These are phyloP conservation scores for Drosophila algonquin DNA, from an alignment of 2,888 invertebrate genomes.

Conservation along the genomic window DNA sequence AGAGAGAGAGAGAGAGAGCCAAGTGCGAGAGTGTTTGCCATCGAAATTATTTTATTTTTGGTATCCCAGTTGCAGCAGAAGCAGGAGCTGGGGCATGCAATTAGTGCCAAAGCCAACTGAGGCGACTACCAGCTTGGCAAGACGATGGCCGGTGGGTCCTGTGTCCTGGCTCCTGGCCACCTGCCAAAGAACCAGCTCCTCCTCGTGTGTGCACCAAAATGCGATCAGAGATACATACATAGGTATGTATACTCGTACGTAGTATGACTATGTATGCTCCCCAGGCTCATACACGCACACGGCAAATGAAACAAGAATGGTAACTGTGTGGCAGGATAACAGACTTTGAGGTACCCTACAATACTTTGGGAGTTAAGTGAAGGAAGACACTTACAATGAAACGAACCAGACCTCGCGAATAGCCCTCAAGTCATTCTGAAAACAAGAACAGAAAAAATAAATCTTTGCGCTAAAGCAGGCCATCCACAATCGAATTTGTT, in stretches of 20 bases:
- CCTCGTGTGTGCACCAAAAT: constrained; percentile 24
- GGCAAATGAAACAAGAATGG: constrained; percentile 32
- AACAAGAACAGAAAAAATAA: no score
- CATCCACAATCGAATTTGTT: no score
- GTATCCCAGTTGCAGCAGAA: background rate
- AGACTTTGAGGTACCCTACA: background rate
- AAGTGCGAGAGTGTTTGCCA: constrained; percentile 8
- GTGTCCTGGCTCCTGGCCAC: constrained; percentile 30
- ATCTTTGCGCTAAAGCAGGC: no score
- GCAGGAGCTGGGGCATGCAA: constrained; percentile 50
- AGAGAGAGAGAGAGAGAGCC: background rate
- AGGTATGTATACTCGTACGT: background rate
- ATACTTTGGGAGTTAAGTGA: background rate
- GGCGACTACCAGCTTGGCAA: constrained; percentile 17
- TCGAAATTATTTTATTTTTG: constrained; percentile 25
- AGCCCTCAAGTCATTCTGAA: no score
- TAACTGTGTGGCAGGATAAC: background rate
- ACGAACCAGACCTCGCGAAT: no score
- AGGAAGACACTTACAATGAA: no score
- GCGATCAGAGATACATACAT: constrained; percentile 23
- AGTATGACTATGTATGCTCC: background rate
- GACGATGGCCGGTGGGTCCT: constrained; percentile 30
- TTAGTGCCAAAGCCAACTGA: constrained; percentile 63
- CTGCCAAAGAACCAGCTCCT: constrained; percentile 49
- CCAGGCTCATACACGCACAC: constrained; percentile 7